Conservation (phyloP, 2,888 invertebrate species). For the Deilephila elpenor region DNA sequence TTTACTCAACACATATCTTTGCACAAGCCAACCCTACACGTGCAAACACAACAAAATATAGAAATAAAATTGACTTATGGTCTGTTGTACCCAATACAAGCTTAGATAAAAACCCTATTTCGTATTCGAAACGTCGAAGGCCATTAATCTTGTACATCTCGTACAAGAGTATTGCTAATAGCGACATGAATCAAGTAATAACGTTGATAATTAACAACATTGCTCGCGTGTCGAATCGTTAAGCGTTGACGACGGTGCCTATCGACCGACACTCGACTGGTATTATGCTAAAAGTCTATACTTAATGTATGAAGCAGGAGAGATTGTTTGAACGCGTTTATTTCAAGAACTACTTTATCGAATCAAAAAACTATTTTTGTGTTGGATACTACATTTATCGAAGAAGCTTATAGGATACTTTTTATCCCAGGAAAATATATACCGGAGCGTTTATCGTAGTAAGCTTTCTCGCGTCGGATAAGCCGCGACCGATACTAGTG, state of each 20-base stretch:
- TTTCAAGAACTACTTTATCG: no score
- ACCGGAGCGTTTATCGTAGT: no score
- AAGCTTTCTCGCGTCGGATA: no score
- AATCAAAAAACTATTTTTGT: no score
- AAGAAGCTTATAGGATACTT: no score
- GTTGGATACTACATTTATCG: no score
- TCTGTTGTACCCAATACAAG: background rate
- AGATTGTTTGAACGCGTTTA: no score
- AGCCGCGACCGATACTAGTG: background rate
- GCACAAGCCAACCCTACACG: background rate
- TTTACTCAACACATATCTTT: background rate
- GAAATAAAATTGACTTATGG: conserved; percentile 22
- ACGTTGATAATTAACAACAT: conserved; percentile 23
- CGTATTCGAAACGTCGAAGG: conserved; percentile 12
- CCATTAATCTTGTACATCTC: conserved; percentile 19
- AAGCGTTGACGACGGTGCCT: conserved; percentile 2
- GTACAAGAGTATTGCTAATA: conserved; percentile 19
- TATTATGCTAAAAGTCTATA: background rate
- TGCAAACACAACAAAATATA: background rate
- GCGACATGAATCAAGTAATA: conserved; percentile 24
- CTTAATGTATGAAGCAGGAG: no score
- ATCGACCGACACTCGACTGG: background rate
- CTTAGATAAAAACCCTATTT: conserved; percentile 23
- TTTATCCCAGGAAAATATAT: no score
- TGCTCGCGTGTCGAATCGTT: conserved; percentile 20